Conservation (phyloP, 2,888 invertebrate genomes). For the Mallateleia sp. region DNA sequence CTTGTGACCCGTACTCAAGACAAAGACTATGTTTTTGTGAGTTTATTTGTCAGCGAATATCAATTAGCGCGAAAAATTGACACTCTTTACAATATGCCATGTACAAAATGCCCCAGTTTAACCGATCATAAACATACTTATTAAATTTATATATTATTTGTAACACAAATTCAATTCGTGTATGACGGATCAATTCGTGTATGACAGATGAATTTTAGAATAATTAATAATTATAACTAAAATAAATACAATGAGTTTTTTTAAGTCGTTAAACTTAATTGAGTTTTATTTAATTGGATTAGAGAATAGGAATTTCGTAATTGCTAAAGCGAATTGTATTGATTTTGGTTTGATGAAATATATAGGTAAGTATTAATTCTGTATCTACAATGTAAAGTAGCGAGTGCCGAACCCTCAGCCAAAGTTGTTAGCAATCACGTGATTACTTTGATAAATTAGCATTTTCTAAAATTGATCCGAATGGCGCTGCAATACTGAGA, state of each 20-base stretch:
- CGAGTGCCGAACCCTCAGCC: background rate
- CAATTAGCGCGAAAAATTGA: constrained; percentile 48
- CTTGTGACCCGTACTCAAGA: constrained; percentile 34
- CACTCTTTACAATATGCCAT: constrained; percentile 13
- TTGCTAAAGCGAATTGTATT: background rate
- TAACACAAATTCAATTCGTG: no score
- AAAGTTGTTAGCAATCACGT: constrained; percentile 13
- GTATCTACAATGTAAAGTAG: constrained; percentile 6
- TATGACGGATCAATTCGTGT: no score
- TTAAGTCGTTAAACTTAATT: no score
- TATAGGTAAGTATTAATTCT: constrained; percentile 11
- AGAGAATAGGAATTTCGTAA: background rate
- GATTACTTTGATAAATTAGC: constrained; percentile 1
- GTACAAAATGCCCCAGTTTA: background rate
- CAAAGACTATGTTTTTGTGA: constrained; percentile 38
- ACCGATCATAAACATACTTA: background rate
- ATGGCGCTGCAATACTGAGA: background rate
- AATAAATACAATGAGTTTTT: no score
- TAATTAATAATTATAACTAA: no score
- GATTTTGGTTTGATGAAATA: constrained; percentile 2
- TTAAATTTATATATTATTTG: background rate
- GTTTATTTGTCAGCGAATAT: constrained; percentile 36
- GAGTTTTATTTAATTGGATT: no score
- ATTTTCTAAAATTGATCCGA: background rate
- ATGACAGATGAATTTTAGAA: no score